Evolutionary conservation across 2,797 vertebrate genomes (phyloP), one percentile per base, ranked within the genome.

Genomic region (Molossus alvarezi): DNA sequence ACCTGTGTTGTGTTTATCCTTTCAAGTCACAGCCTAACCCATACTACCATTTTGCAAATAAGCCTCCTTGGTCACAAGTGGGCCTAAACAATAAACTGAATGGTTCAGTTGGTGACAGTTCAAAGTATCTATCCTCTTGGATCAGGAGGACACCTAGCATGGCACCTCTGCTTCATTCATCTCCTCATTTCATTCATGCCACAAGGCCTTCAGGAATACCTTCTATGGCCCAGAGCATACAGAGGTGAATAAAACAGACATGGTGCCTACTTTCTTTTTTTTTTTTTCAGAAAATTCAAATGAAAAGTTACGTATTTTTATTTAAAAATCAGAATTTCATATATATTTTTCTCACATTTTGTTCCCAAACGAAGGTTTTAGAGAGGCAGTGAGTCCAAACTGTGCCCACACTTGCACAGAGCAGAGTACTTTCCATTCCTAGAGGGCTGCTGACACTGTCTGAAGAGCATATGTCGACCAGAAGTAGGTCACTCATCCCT

Each of bases 321-420:
- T 55, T 64, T 84, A 62, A 89, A 96, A 96, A 51, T 80, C 48
- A 84, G n/a, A 67, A 71, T 76, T 53, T 83, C 6, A 20, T 14
- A 41, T 8, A 53, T 55, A 53, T 75, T 60, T 75, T 82, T 33
- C 21, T 18, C 29, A 13, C n/a, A 65, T 57, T 88, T 96, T 79
- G 13, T 88, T 82, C 29, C 29, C 48, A 69, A 62, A 82, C 11
- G n/a, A 25, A 94, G 7, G 8, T 84, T 93, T 94, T 55, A 57
- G 45, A 67, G 33, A 90, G 27, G 37, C 8, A n/a, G 29, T 25
- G 48, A 73, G 55, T 90, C 82, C 25, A 88, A 75, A 62, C 27
- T 57, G 29, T 17, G 9, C 33, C 57, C 21, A 11, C 1, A 27
- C 17, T 88, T 85, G 17, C 45, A 51, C 5, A 58, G 37, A 65